Percentiles rank a stretch among this genome's conserved stretches.
Evolutionary conservation across 2,888 invertebrate species (phyloP).

Genomic region (Drosophila diplacantha): DNA sequence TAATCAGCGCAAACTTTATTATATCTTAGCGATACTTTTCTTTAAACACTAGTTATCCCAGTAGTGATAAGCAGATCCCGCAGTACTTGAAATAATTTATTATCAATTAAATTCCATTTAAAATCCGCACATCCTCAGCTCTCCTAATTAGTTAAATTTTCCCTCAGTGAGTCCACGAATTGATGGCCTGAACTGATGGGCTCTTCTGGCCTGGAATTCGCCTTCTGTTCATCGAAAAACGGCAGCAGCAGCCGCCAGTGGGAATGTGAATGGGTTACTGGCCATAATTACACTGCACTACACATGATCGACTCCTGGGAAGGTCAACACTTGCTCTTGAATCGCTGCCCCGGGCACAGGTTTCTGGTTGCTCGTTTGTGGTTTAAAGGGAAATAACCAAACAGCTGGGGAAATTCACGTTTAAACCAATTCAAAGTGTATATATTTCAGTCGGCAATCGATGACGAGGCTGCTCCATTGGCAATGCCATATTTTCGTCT

Average conservation of each 20-base stretch:
- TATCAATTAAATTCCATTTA: background rate
- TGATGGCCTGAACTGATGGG: conserved; percentile 22
- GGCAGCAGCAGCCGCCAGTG: conserved; percentile 23
- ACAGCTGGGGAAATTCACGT: conserved; percentile 5
- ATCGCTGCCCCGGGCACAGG: conserved; percentile 2
- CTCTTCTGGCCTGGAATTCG: conserved; percentile 25
- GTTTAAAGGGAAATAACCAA: conserved; percentile 12
- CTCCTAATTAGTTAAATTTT: background rate
- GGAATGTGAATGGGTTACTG: conserved; percentile 31
- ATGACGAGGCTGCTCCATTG: conserved; percentile 18
- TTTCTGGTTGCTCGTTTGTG: conserved; percentile 2
- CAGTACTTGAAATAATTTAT: background rate
- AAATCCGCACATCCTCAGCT: background rate
- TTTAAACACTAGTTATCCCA: background rate
- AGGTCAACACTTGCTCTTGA: conserved; percentile 31
- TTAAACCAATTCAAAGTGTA: background rate
- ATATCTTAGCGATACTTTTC: background rate
- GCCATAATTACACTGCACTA: conserved; percentile 34
- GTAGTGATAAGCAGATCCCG: background rate
- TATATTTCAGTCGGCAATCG: background rate
- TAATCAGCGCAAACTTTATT: too few relatives aligned
- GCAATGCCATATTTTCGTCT: conserved; percentile 19
- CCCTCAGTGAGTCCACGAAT: background rate
- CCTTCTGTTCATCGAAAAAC: conserved; percentile 40
- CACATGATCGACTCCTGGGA: conserved; percentile 18